Base-by-base conservation (phyloP, 2,113 vertebrate genomes). In the Misgurnus anguillicaudatus region DNA sequence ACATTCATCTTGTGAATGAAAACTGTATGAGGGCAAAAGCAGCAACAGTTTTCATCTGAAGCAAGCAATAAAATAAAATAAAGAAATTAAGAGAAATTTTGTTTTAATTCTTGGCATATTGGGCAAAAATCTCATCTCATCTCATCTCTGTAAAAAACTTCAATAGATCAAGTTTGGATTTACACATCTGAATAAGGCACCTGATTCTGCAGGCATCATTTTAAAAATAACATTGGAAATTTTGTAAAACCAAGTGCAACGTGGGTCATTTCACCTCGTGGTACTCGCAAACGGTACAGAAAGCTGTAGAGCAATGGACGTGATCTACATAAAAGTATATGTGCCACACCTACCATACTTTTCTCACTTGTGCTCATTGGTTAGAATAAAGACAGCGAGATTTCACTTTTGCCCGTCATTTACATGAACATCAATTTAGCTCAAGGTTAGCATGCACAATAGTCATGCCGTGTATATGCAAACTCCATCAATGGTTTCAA, bases 121-220 rank as follows among this genome's bases (percentile, higher is more conserved):
- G 86, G 85, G 82, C 67, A 68, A 67, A 78, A 79, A 75, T 79
- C 58, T 82, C 53, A 7, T 83, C 74, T 65, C 17, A 75, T 79
- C 58, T 82, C 53, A 7, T 83, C 74, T 65, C 17, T 7, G 71
- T 82, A 77, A 64, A 76, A 85, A 78, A 79, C 82, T 19, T 70
- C 61, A 89, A 86, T 80, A 90, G 83, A 88, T 85, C 76, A 83
- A 84, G 82, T 89, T 90, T 88, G 87, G 91, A 86, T 89, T 89
- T 85, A 90, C 80, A 79, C 88, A 81, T 89, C 84, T 88, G 88
- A 90, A 87, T 93, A 93, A 94, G 92, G 93, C 93, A 94, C 91
- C 93, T 91, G 90, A 91, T 91, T 91, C 68, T 90, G 88, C 93
- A 94, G 92, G 92, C 91, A 92, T 91, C 87, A 80, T 90, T 89